Percentiles rank a stretch among this genome's conserved stretches.
Evolutionary conservation across 2,113 vertebrate species (phyloP).

Genomic region (Oriolus oriolus): DNA sequence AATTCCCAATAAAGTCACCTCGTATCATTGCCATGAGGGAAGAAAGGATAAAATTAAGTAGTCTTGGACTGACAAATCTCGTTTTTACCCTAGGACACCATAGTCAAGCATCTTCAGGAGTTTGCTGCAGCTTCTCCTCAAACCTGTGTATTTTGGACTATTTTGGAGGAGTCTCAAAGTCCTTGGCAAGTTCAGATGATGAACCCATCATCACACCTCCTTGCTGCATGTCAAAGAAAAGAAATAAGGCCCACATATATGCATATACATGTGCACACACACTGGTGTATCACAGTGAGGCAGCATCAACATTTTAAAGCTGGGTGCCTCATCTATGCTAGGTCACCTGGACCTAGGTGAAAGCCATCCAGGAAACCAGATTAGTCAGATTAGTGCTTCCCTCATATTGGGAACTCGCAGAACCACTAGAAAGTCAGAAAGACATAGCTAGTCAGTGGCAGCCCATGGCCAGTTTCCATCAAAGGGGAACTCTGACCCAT

Average conservation of each 20-base stretch:
- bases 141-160: not conserved
- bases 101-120: not conserved
- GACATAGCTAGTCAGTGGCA: not conserved
- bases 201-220: not conserved
- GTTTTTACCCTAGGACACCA: not conserved
- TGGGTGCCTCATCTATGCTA: not conserved
- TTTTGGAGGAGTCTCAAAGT: not conserved
- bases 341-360: not conserved
- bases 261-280: no score
- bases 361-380: not conserved
- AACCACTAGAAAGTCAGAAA: not conserved
- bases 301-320: not conserved
- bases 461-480: not conserved
- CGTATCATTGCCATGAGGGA: not conserved
- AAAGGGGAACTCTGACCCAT: not conserved
- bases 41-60: not conserved
- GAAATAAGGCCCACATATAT: not conserved
- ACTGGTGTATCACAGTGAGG: not conserved
- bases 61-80: not conserved
- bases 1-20: not conserved
- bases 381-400: not conserved
- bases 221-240: not conserved
- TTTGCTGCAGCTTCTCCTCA: not conserved
- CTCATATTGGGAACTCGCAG: not conserved
- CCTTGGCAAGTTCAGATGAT: not conserved